Evolutionary conservation across 2,888 invertebrate genomes (phyloP).

Genomic region (Pheosia gnoma): DNA sequence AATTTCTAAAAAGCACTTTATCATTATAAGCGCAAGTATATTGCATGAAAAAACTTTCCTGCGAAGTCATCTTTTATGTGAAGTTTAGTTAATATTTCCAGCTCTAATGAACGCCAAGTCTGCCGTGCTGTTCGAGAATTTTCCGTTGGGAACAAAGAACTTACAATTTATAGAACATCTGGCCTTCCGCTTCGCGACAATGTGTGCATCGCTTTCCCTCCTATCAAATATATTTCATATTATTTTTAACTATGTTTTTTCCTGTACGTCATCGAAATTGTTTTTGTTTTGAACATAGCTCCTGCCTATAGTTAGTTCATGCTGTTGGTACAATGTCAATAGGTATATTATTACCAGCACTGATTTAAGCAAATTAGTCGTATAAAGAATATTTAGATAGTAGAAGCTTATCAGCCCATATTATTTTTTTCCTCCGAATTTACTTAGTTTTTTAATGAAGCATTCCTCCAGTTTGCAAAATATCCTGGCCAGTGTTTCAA

Average conservation of each 20-base stretch:
- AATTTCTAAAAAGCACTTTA: too few species aligned
- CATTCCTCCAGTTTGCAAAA: too few species aligned
- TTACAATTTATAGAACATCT: conserved; percentile 40
- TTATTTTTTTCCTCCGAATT: too few species aligned
- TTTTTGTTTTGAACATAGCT: neutral
- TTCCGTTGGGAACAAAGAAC: conserved; percentile 36
- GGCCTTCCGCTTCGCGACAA: conserved; percentile 24
- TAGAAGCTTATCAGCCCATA: too few species aligned
- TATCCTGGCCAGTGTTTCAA: too few species aligned
- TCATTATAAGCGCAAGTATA: neutral
- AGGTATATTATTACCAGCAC: too few species aligned
- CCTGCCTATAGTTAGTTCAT: neutral
- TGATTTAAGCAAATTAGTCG: too few species aligned
- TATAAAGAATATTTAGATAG: too few species aligned
- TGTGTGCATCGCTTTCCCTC: conserved; percentile 23
- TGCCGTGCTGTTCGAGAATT: conserved; percentile 28
- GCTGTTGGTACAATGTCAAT: too few species aligned
- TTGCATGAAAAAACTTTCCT: conserved; percentile 2
- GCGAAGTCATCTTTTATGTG: conserved; percentile 1
- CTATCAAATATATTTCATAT: conserved; percentile 18
- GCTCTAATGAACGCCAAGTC: conserved; percentile 40
- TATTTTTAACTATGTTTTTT: conserved; percentile 1
- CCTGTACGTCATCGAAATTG: neutral
- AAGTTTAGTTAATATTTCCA: conserved; percentile 35
- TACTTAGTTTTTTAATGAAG: too few species aligned